These are phyloP conservation scores for Drosophila birchii DNA, from an alignment of 2,888 invertebrate species.

Conservation along the genomic window DNA sequence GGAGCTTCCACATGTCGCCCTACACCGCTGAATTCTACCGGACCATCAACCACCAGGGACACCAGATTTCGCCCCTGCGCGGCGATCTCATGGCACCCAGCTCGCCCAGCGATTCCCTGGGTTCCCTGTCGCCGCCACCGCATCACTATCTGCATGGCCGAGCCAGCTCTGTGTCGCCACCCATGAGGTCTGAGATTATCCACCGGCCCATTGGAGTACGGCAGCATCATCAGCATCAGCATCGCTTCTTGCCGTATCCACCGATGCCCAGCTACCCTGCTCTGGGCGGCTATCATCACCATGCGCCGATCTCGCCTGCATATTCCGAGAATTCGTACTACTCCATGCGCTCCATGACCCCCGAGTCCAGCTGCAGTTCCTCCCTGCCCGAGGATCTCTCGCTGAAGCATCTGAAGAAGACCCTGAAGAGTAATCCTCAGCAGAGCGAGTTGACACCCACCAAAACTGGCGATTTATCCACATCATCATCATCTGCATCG, in stretches of 20 bases:
- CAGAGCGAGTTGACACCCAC: background rate
- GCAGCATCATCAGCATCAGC: slow-evolving; percentile 66
- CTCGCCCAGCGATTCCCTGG: slow-evolving; percentile 83
- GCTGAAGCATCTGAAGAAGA: slow-evolving; percentile 71
- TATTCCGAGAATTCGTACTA: slow-evolving; percentile 84
- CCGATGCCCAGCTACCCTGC: slow-evolving; percentile 52
- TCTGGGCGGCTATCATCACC: slow-evolving; percentile 74
- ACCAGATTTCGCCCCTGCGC: slow-evolving; percentile 81
- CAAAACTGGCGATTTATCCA: background rate
- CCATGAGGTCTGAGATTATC: slow-evolving; percentile 82
- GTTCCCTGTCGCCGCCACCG: slow-evolving; percentile 84
- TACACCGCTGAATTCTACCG: slow-evolving; percentile 84
- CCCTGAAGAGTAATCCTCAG: slow-evolving; percentile 14
- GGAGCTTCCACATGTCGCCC: slow-evolving; percentile 84
- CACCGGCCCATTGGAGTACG: slow-evolving; percentile 82
- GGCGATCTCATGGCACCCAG: slow-evolving; percentile 83
- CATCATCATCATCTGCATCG: background rate
- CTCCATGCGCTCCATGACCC: slow-evolving; percentile 84
- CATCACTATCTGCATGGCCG: slow-evolving; percentile 83
- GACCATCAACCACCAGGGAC: slow-evolving; percentile 78
- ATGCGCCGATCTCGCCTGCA: slow-evolving; percentile 84
- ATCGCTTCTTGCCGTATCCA: slow-evolving; percentile 81
- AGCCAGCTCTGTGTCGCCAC: slow-evolving; percentile 84
- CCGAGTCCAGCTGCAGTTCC: slow-evolving; percentile 82
- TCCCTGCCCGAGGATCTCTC: slow-evolving; percentile 84